Evolutionary conservation across 1,140 invertebrate genomes (phyloP), one percentile per base, ranked within the genome.

Genomic region (Eupristina koningsbergeri): DNA sequence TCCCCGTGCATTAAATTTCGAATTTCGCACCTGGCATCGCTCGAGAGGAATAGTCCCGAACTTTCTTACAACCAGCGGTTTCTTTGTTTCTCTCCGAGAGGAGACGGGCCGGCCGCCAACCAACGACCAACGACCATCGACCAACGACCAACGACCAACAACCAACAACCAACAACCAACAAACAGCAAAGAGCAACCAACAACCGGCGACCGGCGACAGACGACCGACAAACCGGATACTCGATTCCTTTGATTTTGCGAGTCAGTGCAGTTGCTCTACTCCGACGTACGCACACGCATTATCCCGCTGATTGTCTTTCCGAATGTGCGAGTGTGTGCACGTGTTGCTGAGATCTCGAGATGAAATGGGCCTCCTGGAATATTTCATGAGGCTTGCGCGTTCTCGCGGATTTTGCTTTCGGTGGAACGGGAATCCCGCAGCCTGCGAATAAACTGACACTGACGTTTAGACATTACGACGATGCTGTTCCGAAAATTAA

Each of bases 201-300:
- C n/a, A n/a, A n/a, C n/a, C n/a, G n/a, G n/a, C n/a, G n/a, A n/a
- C n/a, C n/a, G n/a, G n/a, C n/a, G n/a, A n/a, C n/a, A n/a, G n/a
- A n/a, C n/a, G n/a, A n/a, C n/a, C n/a, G n/a, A n/a, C n/a, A n/a
- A n/a, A 39, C 45, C 81, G 85, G 74, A 86, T 81, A 84, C 81
- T 58, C 67, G 78, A 86, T 78, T 76, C 79, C 34, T 80, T 83
- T 86, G 78, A 74, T 84, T 80, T 50, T 73, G 53, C 64, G 84
- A 85, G 50, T 71, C 79, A 80, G 71, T 85, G 79, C 71, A 71
- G 76, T 81, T 47, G 67, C 22, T 7, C 22, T n/a, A 71, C 67
- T 31, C 36, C 36, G 41, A 41, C 39, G 39, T 41, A 31, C 39
- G 76, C 58, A 45, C 22, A 41, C 39, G 11, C 36, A n/a, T n/a